phyloP scores from a whole-genome alignment of 2,797 vertebrate genomes.

The Taenioides sp. region DNA sequence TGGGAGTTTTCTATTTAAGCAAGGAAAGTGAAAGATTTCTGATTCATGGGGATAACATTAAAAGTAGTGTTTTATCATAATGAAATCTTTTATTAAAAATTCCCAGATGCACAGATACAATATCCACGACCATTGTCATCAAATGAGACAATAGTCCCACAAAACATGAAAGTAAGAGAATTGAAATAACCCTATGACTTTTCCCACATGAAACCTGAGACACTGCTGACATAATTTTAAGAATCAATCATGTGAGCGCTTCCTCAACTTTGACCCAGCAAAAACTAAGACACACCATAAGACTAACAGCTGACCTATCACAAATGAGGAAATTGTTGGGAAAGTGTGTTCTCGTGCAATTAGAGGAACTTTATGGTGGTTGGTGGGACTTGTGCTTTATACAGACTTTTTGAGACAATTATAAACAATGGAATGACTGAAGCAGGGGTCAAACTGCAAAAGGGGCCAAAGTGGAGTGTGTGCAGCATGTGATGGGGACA shows the following conservation, averaged over 20 bases:
- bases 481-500: slow-evolving; percentile 40
- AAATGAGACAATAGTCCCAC: not conserved
- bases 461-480: slow-evolving; percentile 37
- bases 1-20: slow-evolving; percentile 33
- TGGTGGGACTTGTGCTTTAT: not conserved
- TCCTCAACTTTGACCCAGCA: slow-evolving; percentile 40
- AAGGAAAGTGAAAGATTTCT: slow-evolving; percentile 38
- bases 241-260: slow-evolving; percentile 12
- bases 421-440: not conserved
- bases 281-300: slow-evolving; percentile 25
- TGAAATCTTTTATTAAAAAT: not conserved
- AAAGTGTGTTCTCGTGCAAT: slow-evolving; percentile 7
- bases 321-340: slow-evolving; percentile 28
- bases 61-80: slow-evolving; percentile 9
- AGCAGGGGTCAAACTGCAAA: not conserved
- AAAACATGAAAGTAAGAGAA: slow-evolving; percentile 23
- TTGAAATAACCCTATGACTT: slow-evolving; percentile 38
- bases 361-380: slow-evolving; percentile 18
- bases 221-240: slow-evolving; percentile 2
- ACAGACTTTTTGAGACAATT: not conserved
- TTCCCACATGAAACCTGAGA: not conserved
- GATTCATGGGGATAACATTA: slow-evolving; percentile 16
- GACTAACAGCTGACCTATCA: slow-evolving; percentile 42
- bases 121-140: slow-evolving; percentile 9
- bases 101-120: not conserved